Evolutionary conservation across 1,140 invertebrate genomes (phyloP), one percentile per base, ranked within the genome.

Genomic region (Ephestia elutella): DNA sequence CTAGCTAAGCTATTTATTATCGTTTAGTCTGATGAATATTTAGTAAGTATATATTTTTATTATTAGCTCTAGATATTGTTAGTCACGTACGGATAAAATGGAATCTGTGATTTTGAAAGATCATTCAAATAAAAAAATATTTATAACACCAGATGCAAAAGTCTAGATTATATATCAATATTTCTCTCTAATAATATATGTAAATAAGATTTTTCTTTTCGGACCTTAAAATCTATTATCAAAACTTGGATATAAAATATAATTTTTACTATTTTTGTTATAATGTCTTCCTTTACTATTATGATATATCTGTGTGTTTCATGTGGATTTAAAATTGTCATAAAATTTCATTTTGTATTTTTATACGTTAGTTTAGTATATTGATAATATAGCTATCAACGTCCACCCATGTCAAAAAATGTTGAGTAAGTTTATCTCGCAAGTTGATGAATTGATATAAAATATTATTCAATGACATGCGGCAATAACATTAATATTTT

Each of bases 101-200:
- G 11, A 58, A 53, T 56, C 61, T 67, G 65, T 67, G 65, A 67
- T 67, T 63, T 58, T 58, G 17, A 58, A 63, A 58, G 61, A 63
- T 63, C 57, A 57, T 32, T 55, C 10, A 18, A 59, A 51, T 28
- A 49, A n/a, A 49, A 19, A 60, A 48, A 19, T 44, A 58, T 62
- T 49, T 20, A 65, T 63, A 56, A 70, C 64, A 64, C 62, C 61
- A 66, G 30, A 18, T 50, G 4, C 15, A 50, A 50, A 49, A 15
- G 38, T 49, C 11, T 49, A 15, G 44, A 11, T 49, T n/a, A 49
- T 10, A 1, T 49, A 5, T 49, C 8, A 17, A 15, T 17, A 49
- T 19, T 20, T 13, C 17, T 51, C 49, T 51, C 49, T 20, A 51
- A 13, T 10, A 51, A 21, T 51, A 21, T 17, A 19, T 49, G 15